phyloP scores from a whole-genome alignment of 1,140 invertebrate species.

The Tetraneura akinire region DNA sequence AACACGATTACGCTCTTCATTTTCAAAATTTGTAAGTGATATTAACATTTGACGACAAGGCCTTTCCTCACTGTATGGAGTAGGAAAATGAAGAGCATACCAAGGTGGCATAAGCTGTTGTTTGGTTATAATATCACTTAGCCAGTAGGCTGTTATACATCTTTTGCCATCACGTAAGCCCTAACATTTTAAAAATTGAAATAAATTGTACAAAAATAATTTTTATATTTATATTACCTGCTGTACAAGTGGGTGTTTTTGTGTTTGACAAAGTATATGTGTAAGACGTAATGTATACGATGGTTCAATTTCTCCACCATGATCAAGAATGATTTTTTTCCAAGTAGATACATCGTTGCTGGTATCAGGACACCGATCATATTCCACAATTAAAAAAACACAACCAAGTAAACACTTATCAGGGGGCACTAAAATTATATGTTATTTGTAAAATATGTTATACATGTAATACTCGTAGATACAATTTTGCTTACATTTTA shows the following conservation, averaged over 20 bases:
- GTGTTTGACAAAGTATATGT: slow-evolving; percentile 88
- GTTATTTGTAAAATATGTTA: slow-evolving; percentile 52
- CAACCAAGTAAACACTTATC: slow-evolving; percentile 89
- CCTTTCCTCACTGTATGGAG: slow-evolving; percentile 64
- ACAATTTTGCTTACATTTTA: slow-evolving; percentile 65
- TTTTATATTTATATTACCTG: slow-evolving; percentile 62
- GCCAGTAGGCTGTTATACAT: slow-evolving; percentile 91
- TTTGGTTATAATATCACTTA: slow-evolving; percentile 83
- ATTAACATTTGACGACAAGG: slow-evolving; percentile 69
- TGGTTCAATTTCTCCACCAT: slow-evolving; percentile 87
- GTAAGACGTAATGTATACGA: slow-evolving; percentile 83
- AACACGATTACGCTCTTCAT: slow-evolving; percentile 77
- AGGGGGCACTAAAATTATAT: slow-evolving; percentile 69
- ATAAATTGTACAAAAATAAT: background rate
- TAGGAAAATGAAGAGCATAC: slow-evolving; percentile 88
- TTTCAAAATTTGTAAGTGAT: slow-evolving; percentile 82
- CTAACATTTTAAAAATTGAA: slow-evolving; percentile 58
- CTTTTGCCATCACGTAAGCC: slow-evolving; percentile 78
- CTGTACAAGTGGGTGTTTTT: slow-evolving; percentile 84
- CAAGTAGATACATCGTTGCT: slow-evolving; percentile 69
- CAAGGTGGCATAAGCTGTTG: slow-evolving; percentile 86
- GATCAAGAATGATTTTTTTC: slow-evolving; percentile 79
- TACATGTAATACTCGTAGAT: slow-evolving; percentile 52
- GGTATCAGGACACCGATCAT: slow-evolving; percentile 65
- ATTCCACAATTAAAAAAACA: slow-evolving; percentile 85